These are phyloP conservation scores for Pachypeltis micranthus DNA, from an alignment of 1,140 invertebrate genomes.

Conservation along the genomic window DNA sequence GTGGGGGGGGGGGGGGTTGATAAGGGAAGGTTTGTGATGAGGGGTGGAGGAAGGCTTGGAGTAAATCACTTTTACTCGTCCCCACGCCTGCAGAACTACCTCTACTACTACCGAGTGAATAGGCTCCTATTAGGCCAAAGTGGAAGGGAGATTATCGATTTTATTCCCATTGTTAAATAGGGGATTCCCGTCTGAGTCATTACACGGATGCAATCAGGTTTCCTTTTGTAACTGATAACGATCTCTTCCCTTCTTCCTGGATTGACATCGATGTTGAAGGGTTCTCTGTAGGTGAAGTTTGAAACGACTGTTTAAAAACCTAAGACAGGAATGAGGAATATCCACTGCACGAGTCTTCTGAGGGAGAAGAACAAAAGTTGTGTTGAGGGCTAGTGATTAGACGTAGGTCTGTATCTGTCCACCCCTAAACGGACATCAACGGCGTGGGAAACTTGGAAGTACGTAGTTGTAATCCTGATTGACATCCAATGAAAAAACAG, in stretches of 20 bases:
- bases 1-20: not conserved
- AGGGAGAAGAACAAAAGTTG: not conserved
- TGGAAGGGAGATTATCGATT: constrained; percentile 2
- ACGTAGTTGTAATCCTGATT: no score
- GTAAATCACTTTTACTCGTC: not conserved
- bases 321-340: not conserved
- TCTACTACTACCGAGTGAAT: constrained; percentile 1
- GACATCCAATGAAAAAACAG: no score
- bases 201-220: not conserved
- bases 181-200: not conserved
- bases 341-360: not conserved
- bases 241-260: not conserved
- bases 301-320: not conserved
- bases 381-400: no score
- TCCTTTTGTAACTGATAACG: not conserved
- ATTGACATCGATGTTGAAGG: not conserved
- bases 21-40: not conserved
- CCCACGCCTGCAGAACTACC: no score
- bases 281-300: not conserved
- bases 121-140: not conserved
- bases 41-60: no score
- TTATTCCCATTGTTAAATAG: not conserved
- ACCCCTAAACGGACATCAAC: no score
- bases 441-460: no score
- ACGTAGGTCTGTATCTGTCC: no score